phyloP scores from a whole-genome alignment of 2,113 vertebrate species.

The Lucifuga dentata region DNA sequence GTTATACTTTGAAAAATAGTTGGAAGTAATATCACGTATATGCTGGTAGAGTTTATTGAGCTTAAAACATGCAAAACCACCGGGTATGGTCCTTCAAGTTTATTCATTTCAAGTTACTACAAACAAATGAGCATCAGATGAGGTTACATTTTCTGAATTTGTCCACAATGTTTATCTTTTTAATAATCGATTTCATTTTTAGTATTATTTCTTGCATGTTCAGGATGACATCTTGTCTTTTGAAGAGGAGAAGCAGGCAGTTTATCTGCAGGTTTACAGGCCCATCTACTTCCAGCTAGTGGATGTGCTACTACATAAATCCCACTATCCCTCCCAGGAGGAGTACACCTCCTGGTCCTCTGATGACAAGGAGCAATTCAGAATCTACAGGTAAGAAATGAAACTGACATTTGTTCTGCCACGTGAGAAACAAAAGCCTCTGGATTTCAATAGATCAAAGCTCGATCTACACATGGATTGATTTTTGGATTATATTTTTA shows the following conservation, averaged over 20 bases:
- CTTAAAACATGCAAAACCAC: too few relatives aligned
- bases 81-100: too few relatives aligned
- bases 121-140: not conserved
- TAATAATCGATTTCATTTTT: not conserved
- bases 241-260: conserved; percentile 91
- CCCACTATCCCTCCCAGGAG: conserved; percentile 92
- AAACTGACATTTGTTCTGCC: not conserved
- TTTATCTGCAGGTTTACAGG: conserved; percentile 96
- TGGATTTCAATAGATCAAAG: too few relatives aligned
- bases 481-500: not conserved
- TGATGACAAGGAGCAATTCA: conserved; percentile 97
- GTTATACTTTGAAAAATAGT: too few relatives aligned
- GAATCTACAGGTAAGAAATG: conserved; percentile 91
- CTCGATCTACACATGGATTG: too few relatives aligned
- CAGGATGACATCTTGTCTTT: conserved; percentile 97
- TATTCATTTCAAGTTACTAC: too few relatives aligned
- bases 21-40: too few relatives aligned
- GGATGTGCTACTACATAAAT: conserved; percentile 95
- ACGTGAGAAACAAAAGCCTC: not conserved
- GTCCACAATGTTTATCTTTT: not conserved
- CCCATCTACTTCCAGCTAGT: conserved; percentile 97
- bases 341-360: conserved; percentile 93
- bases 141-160: not conserved
- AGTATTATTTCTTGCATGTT: not conserved
- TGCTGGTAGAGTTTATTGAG: too few relatives aligned